phyloP scores from a whole-genome alignment of 2,888 invertebrate genomes.

The Pecten maximus region DNA sequence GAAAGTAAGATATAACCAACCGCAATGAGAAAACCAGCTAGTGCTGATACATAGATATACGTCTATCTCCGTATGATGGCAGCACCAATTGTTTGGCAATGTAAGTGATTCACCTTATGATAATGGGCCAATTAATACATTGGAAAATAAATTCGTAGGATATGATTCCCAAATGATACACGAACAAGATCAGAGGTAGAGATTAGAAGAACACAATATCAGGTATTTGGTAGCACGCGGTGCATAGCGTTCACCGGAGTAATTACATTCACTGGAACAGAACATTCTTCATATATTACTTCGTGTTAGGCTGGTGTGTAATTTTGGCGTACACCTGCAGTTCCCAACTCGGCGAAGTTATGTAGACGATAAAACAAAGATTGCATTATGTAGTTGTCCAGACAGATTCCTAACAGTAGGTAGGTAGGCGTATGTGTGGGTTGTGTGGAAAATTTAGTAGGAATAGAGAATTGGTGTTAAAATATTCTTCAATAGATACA shows the following conservation, averaged over 20 bases:
- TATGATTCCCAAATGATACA: too few relatives aligned
- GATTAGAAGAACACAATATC: not conserved
- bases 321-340: constrained; percentile 6
- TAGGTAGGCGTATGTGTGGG: not conserved
- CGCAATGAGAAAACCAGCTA: too few relatives aligned
- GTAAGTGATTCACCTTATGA: too few relatives aligned
- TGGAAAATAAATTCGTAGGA: not conserved
- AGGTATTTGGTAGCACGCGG: not conserved
- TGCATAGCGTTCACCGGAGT: not conserved
- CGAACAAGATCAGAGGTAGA: not conserved
- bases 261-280: not conserved
- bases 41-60: too few relatives aligned
- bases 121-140: not conserved
- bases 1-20: too few relatives aligned
- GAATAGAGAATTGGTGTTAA: not conserved
- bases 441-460: not conserved
- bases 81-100: too few relatives aligned
- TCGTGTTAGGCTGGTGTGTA: not conserved
- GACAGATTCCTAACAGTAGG: not conserved
- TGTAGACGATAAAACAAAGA: not conserved
- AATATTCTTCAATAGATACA: not conserved
- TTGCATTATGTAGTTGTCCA: not conserved
- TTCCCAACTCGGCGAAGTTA: not conserved
- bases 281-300: not conserved
- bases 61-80: too few relatives aligned